These are phyloP conservation scores for Oligia latruncula DNA, from an alignment of 2,888 invertebrate species.

Conservation along the genomic window DNA sequence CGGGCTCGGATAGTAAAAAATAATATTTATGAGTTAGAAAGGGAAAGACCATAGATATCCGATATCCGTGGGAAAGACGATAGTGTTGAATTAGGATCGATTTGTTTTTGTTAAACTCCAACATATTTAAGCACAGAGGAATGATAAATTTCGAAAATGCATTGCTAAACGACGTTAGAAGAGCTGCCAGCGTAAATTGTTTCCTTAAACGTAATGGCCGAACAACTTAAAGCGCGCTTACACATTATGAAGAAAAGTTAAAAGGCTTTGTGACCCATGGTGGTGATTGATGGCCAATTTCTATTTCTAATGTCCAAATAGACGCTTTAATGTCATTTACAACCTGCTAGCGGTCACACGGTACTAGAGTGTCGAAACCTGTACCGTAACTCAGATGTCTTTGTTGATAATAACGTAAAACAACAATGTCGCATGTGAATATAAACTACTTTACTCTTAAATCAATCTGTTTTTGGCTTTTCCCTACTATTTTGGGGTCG, in stretches of 20 bases:
- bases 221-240: constrained; percentile 62
- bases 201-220: constrained; percentile 65
- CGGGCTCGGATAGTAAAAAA: too few relatives aligned
- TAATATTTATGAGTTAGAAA: too few relatives aligned
- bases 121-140: background rate
- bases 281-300: constrained; percentile 70
- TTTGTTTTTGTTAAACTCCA: too few relatives aligned
- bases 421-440: constrained; percentile 6
- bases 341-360: constrained; percentile 48
- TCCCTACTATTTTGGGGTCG: background rate
- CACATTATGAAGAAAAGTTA: constrained; percentile 60
- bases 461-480: background rate
- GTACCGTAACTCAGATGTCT: constrained; percentile 25
- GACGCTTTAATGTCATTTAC: constrained; percentile 63
- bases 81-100: too few relatives aligned
- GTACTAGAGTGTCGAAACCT: constrained; percentile 54
- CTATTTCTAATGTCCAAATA: constrained; percentile 62
- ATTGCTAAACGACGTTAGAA: constrained; percentile 36
- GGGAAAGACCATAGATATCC: too few relatives aligned
- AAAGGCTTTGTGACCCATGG: constrained; percentile 65
- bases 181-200: constrained; percentile 64
- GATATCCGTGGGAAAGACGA: too few relatives aligned
- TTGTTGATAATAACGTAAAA: constrained; percentile 23
- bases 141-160: constrained; percentile 31
- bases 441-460: background rate